Evolutionary conservation across 2,888 invertebrate genomes (phyloP).

Genomic region (Vannuccia rotundouncinata): DNA sequence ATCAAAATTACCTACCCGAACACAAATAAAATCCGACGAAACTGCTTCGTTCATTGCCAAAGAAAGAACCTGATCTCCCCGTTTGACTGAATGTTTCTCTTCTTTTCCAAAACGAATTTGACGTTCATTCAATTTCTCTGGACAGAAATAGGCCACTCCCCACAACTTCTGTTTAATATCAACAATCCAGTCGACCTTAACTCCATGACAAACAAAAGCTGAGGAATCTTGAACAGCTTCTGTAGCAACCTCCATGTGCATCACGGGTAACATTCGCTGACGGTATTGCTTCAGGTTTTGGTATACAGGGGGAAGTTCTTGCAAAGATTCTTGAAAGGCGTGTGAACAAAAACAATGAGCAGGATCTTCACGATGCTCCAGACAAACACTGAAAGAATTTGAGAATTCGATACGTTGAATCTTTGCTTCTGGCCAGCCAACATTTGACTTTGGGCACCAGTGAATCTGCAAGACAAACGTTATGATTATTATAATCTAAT

Average conservation of each 20-base stretch:
- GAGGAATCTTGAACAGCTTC: not conserved
- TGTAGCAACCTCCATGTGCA: not conserved
- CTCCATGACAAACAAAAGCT: not conserved
- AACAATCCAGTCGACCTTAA: not conserved
- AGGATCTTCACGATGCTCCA: not conserved
- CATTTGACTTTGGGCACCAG: not conserved
- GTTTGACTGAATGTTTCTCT: not conserved
- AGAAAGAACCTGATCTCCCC: not conserved
- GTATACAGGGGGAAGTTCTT: not conserved
- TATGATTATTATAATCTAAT: too few relatives aligned
- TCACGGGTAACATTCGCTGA: not conserved
- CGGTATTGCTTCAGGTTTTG: not conserved
- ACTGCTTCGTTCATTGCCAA: not conserved
- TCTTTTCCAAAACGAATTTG: not conserved
- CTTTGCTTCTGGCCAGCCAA: not conserved
- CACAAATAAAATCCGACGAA: not conserved
- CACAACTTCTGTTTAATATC: not conserved
- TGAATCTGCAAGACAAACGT: not conserved
- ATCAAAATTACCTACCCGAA: not conserved
- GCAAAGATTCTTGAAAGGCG: not conserved
- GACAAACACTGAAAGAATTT: not conserved
- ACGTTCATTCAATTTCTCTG: not conserved
- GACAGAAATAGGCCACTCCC: not conserved
- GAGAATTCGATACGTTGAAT: not conserved
- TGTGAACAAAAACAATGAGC: not conserved